Percentiles rank a stretch among this genome's conserved stretches.
phyloP scores from a whole-genome alignment of 1,140 invertebrate species.

The Drosophila rufa region DNA sequence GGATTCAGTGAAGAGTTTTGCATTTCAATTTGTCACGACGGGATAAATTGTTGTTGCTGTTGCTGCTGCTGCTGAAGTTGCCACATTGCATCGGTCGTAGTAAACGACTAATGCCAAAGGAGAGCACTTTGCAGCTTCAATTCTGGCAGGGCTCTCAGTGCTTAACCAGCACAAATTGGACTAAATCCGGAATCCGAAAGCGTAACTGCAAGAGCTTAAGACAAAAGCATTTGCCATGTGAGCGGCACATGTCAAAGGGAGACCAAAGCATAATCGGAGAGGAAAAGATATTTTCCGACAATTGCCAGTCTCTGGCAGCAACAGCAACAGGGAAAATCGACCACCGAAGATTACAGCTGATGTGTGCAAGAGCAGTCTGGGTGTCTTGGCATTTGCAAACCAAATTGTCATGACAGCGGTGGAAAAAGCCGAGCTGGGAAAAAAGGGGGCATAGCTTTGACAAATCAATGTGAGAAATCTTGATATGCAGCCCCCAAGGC shows the following conservation, averaged over 20 bases:
- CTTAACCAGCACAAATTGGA: constrained; percentile 49
- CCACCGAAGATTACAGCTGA: constrained; percentile 47
- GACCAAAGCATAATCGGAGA: constrained; percentile 39
- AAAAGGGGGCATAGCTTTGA: constrained; percentile 61
- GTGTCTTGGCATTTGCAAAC: constrained; percentile 62
- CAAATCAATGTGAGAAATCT: constrained; percentile 82
- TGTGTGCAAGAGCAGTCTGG: constrained; percentile 5
- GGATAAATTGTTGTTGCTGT: neutral
- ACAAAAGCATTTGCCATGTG: constrained; percentile 50
- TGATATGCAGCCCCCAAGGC: constrained; percentile 58
- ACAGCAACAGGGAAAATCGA: constrained; percentile 47
- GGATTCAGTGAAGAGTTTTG: constrained; percentile 24
- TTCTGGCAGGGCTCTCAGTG: constrained; percentile 30
- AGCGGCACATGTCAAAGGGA: constrained; percentile 47
- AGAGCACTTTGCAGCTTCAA: constrained; percentile 45
- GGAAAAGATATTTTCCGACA: constrained; percentile 53
- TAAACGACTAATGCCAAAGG: constrained; percentile 26
- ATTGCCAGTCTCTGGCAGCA: constrained; percentile 36
- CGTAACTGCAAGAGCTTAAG: constrained; percentile 48
- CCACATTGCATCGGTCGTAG: constrained; percentile 11
- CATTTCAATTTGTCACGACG: constrained; percentile 50
- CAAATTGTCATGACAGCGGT: constrained; percentile 68
- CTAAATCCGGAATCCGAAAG: constrained; percentile 49
- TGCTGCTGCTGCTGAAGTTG: constrained; percentile 8
- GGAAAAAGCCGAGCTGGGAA: constrained; percentile 6